Evolutionary conservation across 2,113 vertebrate species (phyloP), one percentile per base, ranked within the genome.

Genomic region (Capreolus pygargus): DNA sequence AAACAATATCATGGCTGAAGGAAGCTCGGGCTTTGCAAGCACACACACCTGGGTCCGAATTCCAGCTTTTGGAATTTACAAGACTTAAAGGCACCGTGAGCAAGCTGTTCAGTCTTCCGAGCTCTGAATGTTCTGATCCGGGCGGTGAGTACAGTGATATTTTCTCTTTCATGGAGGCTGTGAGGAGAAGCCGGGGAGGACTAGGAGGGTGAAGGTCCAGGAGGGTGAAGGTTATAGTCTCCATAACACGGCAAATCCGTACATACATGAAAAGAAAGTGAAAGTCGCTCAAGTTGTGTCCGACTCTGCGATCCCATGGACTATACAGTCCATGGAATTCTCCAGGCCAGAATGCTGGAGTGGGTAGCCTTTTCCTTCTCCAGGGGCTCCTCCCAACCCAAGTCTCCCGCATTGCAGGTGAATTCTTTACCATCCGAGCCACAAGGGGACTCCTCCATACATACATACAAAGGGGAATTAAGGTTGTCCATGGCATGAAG

Each of bases 1-100:
- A 28, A n/a, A 70, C 33, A 7, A 7, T n/a, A 0, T 4, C 1
- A 7, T 0, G 25, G 19, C 6, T n/a, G 9, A 45, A 45, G 30
- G 23, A 57, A 27, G 33, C 61, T 3, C 0, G 0, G 36, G 25
- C 39, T 64, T 57, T 13, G 64, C 15, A 6, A 2, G 27, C 79
- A 52, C 28, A 52, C 7, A 3, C 0, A 3, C 47, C 3, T 33
- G 16, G 5, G 43, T 81, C 85, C 1, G 0, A 25, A 54, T 14
- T 33, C 28, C 50, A 19, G 28, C 27, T 85, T 25, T 52, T 25
- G 64, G 54, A 64, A 61, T 78, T 57, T 28, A 15, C 5, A 33
- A 61, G 47, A 57, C 8, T 33, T 2, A 7, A 50, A 33, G 33
- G 55, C 6, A 79, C 8, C 0, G 0, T 17, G 6, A 10, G 33